phyloP scores from a whole-genome alignment of 2,797 vertebrate genomes.

The Anas bahamensis region DNA sequence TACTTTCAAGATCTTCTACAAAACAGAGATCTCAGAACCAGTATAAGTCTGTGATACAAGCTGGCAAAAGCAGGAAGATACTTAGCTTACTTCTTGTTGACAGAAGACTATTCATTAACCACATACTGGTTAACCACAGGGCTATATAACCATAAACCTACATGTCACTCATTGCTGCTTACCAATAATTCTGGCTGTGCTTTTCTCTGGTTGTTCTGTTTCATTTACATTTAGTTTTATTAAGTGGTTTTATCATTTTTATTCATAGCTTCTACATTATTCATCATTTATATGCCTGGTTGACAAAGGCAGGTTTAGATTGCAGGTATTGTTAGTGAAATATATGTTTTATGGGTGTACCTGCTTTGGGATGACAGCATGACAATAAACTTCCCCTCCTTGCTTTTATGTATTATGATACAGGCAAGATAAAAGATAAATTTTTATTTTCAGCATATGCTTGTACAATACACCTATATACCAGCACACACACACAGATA shows the following conservation, averaged over 20 bases:
- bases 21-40: background rate
- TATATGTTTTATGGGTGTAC: background rate
- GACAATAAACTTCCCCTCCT: background rate
- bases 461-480: background rate
- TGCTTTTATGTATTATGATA: background rate
- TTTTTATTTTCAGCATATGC: background rate
- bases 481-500: background rate
- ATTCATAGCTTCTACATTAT: background rate
- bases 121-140: conserved; percentile 63
- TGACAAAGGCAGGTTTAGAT: background rate
- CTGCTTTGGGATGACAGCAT: background rate
- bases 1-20: background rate
- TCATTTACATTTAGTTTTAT: background rate
- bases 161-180: background rate
- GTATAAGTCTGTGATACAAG: background rate
- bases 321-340: background rate
- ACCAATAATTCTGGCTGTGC: background rate
- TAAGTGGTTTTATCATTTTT: background rate
- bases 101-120: conserved; percentile 28
- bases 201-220: background rate
- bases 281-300: background rate
- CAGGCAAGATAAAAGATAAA: background rate
- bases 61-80: conserved; percentile 14
- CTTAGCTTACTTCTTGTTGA: conserved; percentile 15
- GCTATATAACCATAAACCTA: conserved; percentile 13